Conservation (phyloP, 2,888 invertebrate species). For the Cryptus viduatorius region DNA sequence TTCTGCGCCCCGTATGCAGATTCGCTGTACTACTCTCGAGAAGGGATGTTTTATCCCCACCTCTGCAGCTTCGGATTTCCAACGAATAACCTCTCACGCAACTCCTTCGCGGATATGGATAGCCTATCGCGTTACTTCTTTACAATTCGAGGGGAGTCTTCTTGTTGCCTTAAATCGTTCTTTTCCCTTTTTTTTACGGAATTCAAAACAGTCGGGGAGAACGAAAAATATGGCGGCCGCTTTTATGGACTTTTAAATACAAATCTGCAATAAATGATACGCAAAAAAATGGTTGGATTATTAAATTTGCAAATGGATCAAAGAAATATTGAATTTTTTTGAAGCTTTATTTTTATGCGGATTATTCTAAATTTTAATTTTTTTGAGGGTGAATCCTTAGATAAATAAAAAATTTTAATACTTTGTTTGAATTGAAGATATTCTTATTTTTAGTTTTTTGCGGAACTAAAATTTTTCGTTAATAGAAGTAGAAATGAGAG, state of each 20-base stretch:
- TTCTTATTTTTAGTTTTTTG: no score
- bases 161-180: constrained; percentile 54
- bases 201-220: constrained; percentile 52
- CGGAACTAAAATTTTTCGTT: no score
- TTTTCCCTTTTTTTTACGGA: constrained; percentile 42
- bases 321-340: no score
- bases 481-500: no score
- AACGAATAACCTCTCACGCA: constrained; percentile 51
- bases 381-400: no score
- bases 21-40: constrained; percentile 29
- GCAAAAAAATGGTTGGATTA: not conserved
- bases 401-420: no score
- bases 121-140: constrained; percentile 74
- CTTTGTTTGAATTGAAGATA: no score
- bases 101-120: constrained; percentile 62
- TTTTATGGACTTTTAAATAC: constrained; percentile 43
- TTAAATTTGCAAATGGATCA: no score
- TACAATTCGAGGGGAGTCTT: constrained; percentile 13
- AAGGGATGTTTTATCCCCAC: constrained; percentile 28
- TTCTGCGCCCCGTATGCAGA: constrained; percentile 75
- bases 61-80: constrained; percentile 41
- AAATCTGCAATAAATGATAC: not conserved
- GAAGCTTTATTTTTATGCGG: no score
- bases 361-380: no score
- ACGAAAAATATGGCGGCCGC: constrained; percentile 71